These are phyloP conservation scores for Euschistus heros DNA, from an alignment of 1,140 invertebrate species.

Conservation along the genomic window DNA sequence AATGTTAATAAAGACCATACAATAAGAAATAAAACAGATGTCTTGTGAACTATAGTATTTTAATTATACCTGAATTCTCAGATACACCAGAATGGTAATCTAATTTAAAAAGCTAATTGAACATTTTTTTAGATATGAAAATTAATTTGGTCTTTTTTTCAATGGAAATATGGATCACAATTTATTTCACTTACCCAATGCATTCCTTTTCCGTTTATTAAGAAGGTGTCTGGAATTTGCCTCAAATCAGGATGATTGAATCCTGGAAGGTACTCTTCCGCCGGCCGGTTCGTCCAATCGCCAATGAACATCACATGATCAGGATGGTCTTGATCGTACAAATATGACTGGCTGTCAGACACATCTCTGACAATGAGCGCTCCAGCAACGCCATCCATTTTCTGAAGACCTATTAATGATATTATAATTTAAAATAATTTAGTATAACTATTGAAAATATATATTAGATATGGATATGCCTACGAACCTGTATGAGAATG, in stretches of 20 bases:
- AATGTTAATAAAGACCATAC: too few relatives aligned
- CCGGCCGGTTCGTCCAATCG: slow-evolving; percentile 64
- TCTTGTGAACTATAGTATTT: too few relatives aligned
- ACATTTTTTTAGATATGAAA: too few relatives aligned
- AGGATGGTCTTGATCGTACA: slow-evolving; percentile 59
- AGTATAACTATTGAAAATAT: not conserved
- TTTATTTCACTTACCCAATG: slow-evolving; percentile 44
- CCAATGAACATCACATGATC: slow-evolving; percentile 60
- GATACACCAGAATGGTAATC: too few relatives aligned
- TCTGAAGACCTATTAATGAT: slow-evolving; percentile 52
- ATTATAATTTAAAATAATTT: not conserved
- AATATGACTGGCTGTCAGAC: slow-evolving; percentile 43
- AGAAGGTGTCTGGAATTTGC: slow-evolving; percentile 57
- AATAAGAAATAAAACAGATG: too few relatives aligned
- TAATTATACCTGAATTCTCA: too few relatives aligned
- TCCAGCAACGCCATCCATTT: slow-evolving; percentile 70
- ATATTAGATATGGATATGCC: not conserved
- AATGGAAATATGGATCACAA: too few relatives aligned
- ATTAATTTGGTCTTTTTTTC: too few relatives aligned
- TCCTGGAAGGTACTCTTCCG: slow-evolving; percentile 55
- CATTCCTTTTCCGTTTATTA: not conserved
- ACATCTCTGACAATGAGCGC: slow-evolving; percentile 56
- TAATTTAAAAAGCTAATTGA: too few relatives aligned
- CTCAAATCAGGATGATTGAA: slow-evolving; percentile 49
- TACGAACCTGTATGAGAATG: slow-evolving; percentile 49